Evolutionary conservation across 2,113 vertebrate genomes (phyloP).

Genomic region (Lichenostomus cassidix): DNA sequence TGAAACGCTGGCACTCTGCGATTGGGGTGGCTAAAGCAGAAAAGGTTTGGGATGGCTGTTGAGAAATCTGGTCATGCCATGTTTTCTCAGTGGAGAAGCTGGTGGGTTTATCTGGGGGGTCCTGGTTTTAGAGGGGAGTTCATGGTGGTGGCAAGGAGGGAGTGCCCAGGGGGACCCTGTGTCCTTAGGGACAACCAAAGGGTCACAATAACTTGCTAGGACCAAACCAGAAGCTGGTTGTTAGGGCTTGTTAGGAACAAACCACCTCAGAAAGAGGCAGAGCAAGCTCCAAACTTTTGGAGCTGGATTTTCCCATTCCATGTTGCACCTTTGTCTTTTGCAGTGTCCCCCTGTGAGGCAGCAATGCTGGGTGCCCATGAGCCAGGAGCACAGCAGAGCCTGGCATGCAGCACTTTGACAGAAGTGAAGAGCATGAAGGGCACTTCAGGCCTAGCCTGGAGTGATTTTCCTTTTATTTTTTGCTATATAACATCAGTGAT

Average conservation of each 20-base stretch:
- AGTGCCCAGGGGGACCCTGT: neutral
- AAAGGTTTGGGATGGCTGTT: neutral
- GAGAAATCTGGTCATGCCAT: neutral
- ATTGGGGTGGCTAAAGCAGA: neutral
- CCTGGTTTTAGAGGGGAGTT: neutral
- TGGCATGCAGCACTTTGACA: neutral
- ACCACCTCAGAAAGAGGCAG: neutral
- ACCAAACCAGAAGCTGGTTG: neutral
- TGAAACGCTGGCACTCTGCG: neutral
- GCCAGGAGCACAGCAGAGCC: neutral
- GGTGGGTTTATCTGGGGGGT: neutral
- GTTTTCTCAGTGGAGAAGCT: neutral
- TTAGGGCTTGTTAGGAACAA: neutral
- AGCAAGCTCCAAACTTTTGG: fast-evolving
- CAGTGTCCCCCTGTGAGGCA: neutral
- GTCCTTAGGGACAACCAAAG: neutral
- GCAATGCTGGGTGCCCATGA: fast-evolving
- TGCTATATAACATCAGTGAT: neutral
- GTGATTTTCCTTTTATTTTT: neutral
- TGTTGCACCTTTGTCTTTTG: neutral
- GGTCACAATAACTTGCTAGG: neutral
- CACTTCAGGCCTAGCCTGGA: neutral
- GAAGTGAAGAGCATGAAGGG: neutral
- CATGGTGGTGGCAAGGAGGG: neutral
- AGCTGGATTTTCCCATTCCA: neutral